Evolutionary conservation across 2,888 invertebrate genomes (phyloP), one percentile per base, ranked within the genome.

Genomic region (Drosophila melanosoma): DNA sequence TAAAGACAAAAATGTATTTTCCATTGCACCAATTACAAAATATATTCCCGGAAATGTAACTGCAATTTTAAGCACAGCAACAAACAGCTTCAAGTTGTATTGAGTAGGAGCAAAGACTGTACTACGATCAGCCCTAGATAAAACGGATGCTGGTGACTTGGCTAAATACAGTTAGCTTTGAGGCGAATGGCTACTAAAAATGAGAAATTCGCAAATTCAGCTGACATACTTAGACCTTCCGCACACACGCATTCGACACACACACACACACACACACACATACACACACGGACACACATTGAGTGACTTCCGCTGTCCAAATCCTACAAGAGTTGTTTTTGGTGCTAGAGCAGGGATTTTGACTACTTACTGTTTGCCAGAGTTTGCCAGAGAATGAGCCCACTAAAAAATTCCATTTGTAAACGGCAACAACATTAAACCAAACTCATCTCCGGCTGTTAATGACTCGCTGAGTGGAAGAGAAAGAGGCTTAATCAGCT

Each of bases 371-470:
- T 32, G 36, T 62, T 63, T 51, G 54, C 36, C 42, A 12, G 33
- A 32, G 53, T 20, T 26, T 26, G 26, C 26, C 26, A 29, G 38
- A 40, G 59, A 70, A 59, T 56, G 56, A 52, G 61, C 67, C 81
- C 79, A 88, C 87, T 89, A 87, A 87, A 87, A 88, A 87, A 87
- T 87, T 87, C 89, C 87, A 87, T 87, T 87, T 87, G 87, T 84
- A 84, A 89, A 76, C 87, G 79, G 81, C 85, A 87, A 83, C 83
- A 81, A 84, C 87, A 87, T 89, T 87, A 87, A 89, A 84, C 87
- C 87, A 84, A 87, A 87, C 87, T 87, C 87, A 87, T 87, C 89
- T 87, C 87, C 87, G 87, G 89, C 89, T 87, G 81, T 89, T 87
- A 87, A 87, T 84, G 87, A 87, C 87, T 81, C 79, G 76, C 72